Conservation (phyloP, 2,797 vertebrate species). For the Iguana delicatissima region DNA sequence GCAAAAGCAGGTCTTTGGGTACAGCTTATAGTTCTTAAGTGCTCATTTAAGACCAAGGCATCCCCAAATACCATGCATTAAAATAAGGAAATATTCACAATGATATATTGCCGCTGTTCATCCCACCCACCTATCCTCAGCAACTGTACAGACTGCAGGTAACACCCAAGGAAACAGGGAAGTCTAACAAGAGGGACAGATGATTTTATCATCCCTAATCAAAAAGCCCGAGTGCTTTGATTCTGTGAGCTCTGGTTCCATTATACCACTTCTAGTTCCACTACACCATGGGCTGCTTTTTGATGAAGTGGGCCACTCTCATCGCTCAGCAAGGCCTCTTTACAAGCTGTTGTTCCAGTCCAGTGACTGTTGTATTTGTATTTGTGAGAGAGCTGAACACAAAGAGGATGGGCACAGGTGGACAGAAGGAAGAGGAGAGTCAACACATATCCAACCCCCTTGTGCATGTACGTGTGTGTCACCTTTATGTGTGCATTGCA, state of each 20-base stretch:
- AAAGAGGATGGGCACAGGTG: neutral
- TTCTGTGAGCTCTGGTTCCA: neutral
- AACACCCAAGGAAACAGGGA: no score
- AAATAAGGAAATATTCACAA: neutral
- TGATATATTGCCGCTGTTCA: neutral
- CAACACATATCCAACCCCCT: neutral
- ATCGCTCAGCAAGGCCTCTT: neutral
- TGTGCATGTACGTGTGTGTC: neutral
- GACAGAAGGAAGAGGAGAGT: neutral
- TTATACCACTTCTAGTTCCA: neutral
- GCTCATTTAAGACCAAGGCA: neutral
- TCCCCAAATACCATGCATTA: neutral
- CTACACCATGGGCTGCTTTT: no score
- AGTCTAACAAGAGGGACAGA: no score
- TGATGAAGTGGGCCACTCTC: no score
- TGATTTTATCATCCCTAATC: neutral
- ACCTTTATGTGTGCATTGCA: neutral
- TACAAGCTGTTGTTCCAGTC: neutral
- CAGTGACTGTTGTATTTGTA: neutral
- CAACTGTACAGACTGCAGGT: no score
- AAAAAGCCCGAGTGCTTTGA: neutral
- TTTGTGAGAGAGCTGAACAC: neutral
- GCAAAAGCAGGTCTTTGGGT: neutral
- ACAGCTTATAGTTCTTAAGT: neutral
- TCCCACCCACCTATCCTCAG: no score